Base-by-base conservation (phyloP, 2,797 vertebrate species). In the Malacoctenus gilli region DNA sequence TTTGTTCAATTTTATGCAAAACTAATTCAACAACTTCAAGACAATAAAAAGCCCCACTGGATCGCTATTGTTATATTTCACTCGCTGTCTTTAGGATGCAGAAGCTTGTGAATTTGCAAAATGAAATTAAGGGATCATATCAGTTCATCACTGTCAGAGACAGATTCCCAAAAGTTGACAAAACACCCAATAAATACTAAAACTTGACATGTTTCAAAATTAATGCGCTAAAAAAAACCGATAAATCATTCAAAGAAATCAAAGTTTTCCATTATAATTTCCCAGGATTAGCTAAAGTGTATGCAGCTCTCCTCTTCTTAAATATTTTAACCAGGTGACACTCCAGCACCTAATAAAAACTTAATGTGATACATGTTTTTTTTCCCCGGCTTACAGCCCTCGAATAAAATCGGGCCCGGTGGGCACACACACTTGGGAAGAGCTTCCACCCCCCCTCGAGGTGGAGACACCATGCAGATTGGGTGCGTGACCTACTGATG, bases 221-320 rank as follows among this genome's bases (percentile, higher is more conserved):
- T 39, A 35, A 20, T 2, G 12, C 32, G 21, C 59, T 60, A 73
- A 80, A 58, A 57, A 40, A 58, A 57, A 40, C 31, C n/a, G 21
- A 50, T 80, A 22, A 75, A 83, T 79, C 52, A 74, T 82, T 85
- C 5, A 80, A 36, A 39, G 42, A 52, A 43, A 67, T 43, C 53
- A 76, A 28, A 81, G 84, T 77, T 77, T 77, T 74, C 23, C 64
- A 41, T 69, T 2, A 13, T 36, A 64, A 43, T 61, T 51, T 67
- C 18, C 25, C 42, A 35, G 54, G 23, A 46, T 41, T 48, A 46
- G 39, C 39, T 14, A 19, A 42, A 40, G 58, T 16, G 20, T 42
- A 51, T 57, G 70, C 22, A 4, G 59, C n/a, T 28, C 38, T 48
- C 55, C 35, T 4, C 49, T 21, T 72, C 46, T 62, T 83, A 49